Conservation (phyloP, 2,888 invertebrate species). For the Gastracanthus pulcherrimus region DNA sequence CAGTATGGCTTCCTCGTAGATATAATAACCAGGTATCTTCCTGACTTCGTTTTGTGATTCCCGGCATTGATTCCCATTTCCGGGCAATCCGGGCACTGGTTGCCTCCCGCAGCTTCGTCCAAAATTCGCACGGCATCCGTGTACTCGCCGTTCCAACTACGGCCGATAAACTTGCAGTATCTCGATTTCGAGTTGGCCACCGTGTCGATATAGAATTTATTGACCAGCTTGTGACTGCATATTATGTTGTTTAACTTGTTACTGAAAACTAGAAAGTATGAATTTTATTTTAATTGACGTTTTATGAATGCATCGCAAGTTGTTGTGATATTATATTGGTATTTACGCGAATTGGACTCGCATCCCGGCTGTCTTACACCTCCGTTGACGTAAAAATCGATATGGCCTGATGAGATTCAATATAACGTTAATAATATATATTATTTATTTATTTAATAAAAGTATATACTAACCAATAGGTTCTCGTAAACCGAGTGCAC, state of each 20-base stretch:
- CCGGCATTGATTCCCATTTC: background rate
- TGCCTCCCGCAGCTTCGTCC: background rate
- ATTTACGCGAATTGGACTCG: background rate
- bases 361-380: background rate
- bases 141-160: background rate
- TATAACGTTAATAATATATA: background rate
- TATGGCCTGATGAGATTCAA: background rate
- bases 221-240: constrained; percentile 82
- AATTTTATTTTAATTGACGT: background rate
- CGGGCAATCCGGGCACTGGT: background rate
- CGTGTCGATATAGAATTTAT: constrained; percentile 80
- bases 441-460: too few relatives aligned
- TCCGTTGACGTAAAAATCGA: too few relatives aligned
- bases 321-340: background rate
- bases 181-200: constrained; percentile 63
- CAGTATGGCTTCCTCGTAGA: background rate
- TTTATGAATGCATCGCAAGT: background rate
- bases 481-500: background rate
- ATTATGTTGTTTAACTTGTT: constrained; percentile 71
- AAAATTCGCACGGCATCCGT: background rate
- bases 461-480: background rate
- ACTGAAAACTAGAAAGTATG: background rate
- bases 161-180: background rate
- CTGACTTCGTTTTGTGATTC: background rate
- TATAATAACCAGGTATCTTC: background rate